Base-by-base conservation (phyloP, 2,888 invertebrate genomes). In the Dryocosmus kuriphilus region DNA sequence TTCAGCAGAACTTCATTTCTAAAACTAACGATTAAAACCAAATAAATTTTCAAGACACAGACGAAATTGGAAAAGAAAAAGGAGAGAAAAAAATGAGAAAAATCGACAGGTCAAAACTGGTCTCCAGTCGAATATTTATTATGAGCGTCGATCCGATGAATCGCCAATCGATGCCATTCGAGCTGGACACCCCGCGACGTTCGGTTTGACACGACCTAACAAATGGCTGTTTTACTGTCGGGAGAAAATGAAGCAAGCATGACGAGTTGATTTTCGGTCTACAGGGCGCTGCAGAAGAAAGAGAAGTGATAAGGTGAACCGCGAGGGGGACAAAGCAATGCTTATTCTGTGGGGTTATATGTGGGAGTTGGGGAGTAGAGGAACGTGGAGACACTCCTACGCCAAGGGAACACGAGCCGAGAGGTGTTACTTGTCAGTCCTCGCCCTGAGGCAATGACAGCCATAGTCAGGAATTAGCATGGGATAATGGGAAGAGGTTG, bases 241-340 rank as follows among this genome's bases (percentile, higher is more conserved):
- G 82, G 88, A 91, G 91, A 91, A 91, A 91, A 91, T 91, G 91
- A 91, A 91, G 90, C 89, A 87, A 91, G 90, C 88, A 91, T 91
- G 91, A 91, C 91, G 88, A 89, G 91, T 90, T 89, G 89, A 90
- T 91, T 91, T 90, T 90, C 88, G 88, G 86, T 86, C 86, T 84
- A 86, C 86, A 83, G 84, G 81, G 85, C 85, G 82, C 77, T 71
- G 67, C 46, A 71, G 51, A 71, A 51, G 71, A 71, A 71, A 71
- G 51, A 71, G 51, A 32, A 71, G 71, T 51, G 24, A 71, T 71
- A 71, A 46, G 67, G 67, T 46, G 83, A 80, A 78, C 60, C 55
- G 75, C 65, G 78, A 67, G 83, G 76, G 75, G 74, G 55, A 71
- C 41, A 60, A 55, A 51, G 51, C 46, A 51, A 71, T 71, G 30